Base-by-base conservation (phyloP, 2,797 vertebrate species). In the Etheostoma nigrum region DNA sequence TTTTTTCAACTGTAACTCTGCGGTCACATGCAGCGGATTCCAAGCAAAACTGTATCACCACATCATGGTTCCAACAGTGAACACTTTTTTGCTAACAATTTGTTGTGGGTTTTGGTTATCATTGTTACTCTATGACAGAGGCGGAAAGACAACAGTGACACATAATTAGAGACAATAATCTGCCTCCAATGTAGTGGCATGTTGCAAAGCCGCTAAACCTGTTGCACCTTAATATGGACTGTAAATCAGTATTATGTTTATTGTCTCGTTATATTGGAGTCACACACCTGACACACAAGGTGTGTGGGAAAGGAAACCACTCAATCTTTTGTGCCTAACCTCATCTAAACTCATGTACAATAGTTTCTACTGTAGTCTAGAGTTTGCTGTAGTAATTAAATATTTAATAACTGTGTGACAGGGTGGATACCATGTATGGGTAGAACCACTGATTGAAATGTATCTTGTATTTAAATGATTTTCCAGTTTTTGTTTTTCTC, bases 181-280 rank as follows among this genome's bases (percentile, higher is more conserved):
- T 68, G 71, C 21, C 71, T 18, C 44, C 48, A 78, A 45, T 62
- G 75, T 57, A 68, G 63, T 14, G 0, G 76, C 69, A 67, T 33
- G 72, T 85, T 83, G 33, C 42, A 67, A 65, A 73, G 79, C 40
- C 0, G 3, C 64, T 82, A 47, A 79, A 81, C 42, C n/a, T 48
- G 64, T 75, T 61, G 19, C 67, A 62, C 25, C 45, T 78, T 73
- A 49, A 68, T 72, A 65, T 36, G 69, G 33, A 23, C 59, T 72
- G 4, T 88, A 78, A 84, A 86, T 78, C 76, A 70, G 19, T 78
- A 63, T 40, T 55, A 6, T 78, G 36, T 72, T 79, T 76, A 68
- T 66, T 83, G 67, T 68, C 86, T 78, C 73, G 45, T 73, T 88
- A 79, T 18, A 84, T 5, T 82, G 67, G 65, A 67, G 76, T 27